Percentiles rank a stretch among this genome's conserved stretches.
Conservation (phyloP, 2,797 vertebrate genomes). For the Florisuga fusca region DNA sequence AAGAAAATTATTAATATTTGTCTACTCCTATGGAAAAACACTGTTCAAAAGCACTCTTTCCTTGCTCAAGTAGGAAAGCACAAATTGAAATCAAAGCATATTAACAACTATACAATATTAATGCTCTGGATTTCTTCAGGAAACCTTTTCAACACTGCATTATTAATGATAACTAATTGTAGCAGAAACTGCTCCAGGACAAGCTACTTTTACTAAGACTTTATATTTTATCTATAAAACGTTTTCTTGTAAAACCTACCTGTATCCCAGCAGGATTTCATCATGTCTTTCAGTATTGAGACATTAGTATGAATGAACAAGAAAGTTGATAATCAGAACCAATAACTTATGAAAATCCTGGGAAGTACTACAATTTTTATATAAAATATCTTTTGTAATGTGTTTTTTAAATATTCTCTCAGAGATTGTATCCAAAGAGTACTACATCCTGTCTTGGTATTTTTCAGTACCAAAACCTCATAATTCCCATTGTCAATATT, state of each 20-base stretch:
- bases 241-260: background rate
- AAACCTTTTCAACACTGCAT: background rate
- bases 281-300: background rate
- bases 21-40: slow-evolving; percentile 14
- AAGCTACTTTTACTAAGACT: background rate
- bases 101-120: slow-evolving; percentile 35
- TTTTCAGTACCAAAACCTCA: background rate
- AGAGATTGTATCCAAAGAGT: background rate
- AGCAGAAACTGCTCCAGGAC: background rate
- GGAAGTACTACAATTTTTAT: background rate
- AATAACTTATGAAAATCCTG: background rate
- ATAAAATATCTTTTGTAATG: background rate
- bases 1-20: slow-evolving; percentile 19
- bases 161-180: slow-evolving; percentile 46
- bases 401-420: background rate
- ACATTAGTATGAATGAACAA: background rate
- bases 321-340: background rate
- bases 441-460: background rate
- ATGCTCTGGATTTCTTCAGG: slow-evolving; percentile 1
- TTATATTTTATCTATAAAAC: background rate
- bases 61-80: background rate
- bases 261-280: background rate
- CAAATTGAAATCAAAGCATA: background rate
- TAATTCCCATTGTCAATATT: background rate
- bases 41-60: slow-evolving; percentile 1